Evolutionary conservation across 2,113 vertebrate species (phyloP), one percentile per base, ranked within the genome.

Genomic region (Nanger granti): DNA sequence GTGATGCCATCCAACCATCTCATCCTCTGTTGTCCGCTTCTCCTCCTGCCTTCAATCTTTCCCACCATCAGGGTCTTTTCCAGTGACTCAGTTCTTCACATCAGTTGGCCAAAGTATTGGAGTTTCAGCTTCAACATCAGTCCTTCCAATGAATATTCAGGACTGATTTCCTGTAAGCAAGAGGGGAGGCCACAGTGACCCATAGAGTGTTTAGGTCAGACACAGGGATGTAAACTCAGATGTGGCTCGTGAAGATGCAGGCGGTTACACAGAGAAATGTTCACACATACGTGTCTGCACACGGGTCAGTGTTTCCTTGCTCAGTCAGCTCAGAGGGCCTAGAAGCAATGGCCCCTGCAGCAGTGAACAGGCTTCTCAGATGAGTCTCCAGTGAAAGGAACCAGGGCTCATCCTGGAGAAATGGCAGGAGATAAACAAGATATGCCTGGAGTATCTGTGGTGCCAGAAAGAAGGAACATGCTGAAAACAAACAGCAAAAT

Each of bases 131-230:
- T 73, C 66, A 73, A n/a, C 20, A 37, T 37, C 9, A 73, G n/a
- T 37, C 66, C 20, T 73, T 37, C 69, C n/a, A 73, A 12, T 24
- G 69, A 24, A 73, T 73, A 73, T 73, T 73, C 69, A 73, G 69
- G n/a, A 73, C 69, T 37, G n/a, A 73, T 73, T 73, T 73, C 69
- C 5, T 41, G 37, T 76, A 76, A 76, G n/a, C 69, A 76, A 76
- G 20, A 0, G 5, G 20, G 69, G 20, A 3, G 22, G 22, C 10
- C 0, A 2, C 69, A 76, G 37, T 41, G 37, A 76, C 62, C 47
- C 62, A 4, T 2, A 49, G 22, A 31, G 47, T 14, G 2, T 17
- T 18, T 29, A 37, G 34, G 13, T 89, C 47, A 69, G 87, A 69
- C 31, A 8, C 29, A 26, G 83, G 57, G 49, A 62, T 15, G 12